Base-by-base conservation (phyloP, 2,113 vertebrate genomes). In the Thamnophis sirtalis region DNA sequence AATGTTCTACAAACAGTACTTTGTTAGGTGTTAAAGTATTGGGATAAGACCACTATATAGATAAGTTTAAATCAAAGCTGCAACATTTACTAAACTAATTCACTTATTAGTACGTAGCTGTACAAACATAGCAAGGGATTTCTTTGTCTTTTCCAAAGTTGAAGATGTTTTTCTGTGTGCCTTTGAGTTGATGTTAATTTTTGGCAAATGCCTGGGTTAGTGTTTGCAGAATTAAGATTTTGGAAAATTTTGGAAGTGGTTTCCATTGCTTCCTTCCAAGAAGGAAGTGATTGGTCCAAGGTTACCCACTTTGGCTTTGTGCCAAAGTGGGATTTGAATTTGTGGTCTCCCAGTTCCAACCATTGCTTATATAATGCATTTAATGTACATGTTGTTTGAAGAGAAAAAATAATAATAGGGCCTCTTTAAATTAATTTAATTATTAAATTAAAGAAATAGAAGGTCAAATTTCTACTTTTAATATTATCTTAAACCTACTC, bases 141-240 rank as follows among this genome's bases (percentile, higher is more conserved):
- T 24, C 5, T 88, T 93, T 43, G 8, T 56, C 1, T 88, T 94
- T 96, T 96, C 48, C 7, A 94, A 91, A 95, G 68, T 26, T 51
- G 22, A 80, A 93, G 92, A 86, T 92, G 33, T 89, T 4, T 80
- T 38, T 38, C 7, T 80, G 15, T 80, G 6, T 38, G 68, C 28
- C 9, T 17, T 68, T 24, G 8, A 68, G 28, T n/a, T n/a, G 28
- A 4, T 80, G 2, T 80, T 38, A 80, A 80, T 38, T 73, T 19
- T 13, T 80, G 33, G 68, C n/a, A 80, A 80, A 19, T 80, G 68
- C 6, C 68, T 19, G 17, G 33, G 2, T 8, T 19, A 8, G 17
- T 38, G 0, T 19, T 19, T 80, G 33, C 17, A 38, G 33, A 38
- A 38, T 38, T 38, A 38, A 80, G 68, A 33, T 38, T 80, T 38